A percentile compares a stretch with the other conserved stretches of the same genome.
These are phyloP conservation scores for Drosophila willistoni DNA, from an alignment of 1,140 invertebrate genomes.

Conservation along the genomic window DNA sequence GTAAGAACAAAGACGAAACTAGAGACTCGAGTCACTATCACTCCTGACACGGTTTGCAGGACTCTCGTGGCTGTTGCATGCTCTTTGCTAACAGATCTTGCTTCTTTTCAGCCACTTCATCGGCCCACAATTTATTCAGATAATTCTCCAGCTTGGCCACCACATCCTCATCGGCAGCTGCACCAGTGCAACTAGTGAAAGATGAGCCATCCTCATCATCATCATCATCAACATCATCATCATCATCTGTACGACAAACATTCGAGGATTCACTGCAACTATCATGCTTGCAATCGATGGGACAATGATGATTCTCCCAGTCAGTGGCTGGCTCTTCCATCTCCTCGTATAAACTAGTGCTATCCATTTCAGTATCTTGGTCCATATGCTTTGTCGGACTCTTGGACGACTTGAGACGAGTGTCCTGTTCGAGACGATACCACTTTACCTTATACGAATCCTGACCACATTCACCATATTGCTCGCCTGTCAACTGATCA, in stretches of 20 bases:
- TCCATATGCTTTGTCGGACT: background rate
- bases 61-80: slow-evolving; percentile 9
- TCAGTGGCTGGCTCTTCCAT: slow-evolving; percentile 39
- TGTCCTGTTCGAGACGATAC: slow-evolving; percentile 57
- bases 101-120: slow-evolving; percentile 57
- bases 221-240: background rate
- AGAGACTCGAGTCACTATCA: background rate
- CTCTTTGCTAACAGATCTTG: slow-evolving; percentile 23
- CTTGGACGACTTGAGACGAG: background rate
- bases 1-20: slow-evolving; percentile 3
- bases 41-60: slow-evolving; percentile 34
- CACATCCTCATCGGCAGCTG: slow-evolving; percentile 28
- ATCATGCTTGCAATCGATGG: slow-evolving; percentile 58
- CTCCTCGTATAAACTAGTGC: slow-evolving; percentile 32
- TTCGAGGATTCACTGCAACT: slow-evolving; percentile 42
- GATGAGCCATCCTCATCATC: background rate
- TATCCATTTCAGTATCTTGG: background rate
- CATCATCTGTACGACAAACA: background rate
- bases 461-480: slow-evolving; percentile 67
- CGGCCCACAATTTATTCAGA: slow-evolving; percentile 62
- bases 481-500: slow-evolving; percentile 61
- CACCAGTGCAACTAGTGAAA: slow-evolving; percentile 44
- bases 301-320: slow-evolving; percentile 68
- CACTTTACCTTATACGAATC: slow-evolving; percentile 73
- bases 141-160: slow-evolving; percentile 63